Conservation (phyloP, 2,113 vertebrate species). For the Fregetta grallaria region DNA sequence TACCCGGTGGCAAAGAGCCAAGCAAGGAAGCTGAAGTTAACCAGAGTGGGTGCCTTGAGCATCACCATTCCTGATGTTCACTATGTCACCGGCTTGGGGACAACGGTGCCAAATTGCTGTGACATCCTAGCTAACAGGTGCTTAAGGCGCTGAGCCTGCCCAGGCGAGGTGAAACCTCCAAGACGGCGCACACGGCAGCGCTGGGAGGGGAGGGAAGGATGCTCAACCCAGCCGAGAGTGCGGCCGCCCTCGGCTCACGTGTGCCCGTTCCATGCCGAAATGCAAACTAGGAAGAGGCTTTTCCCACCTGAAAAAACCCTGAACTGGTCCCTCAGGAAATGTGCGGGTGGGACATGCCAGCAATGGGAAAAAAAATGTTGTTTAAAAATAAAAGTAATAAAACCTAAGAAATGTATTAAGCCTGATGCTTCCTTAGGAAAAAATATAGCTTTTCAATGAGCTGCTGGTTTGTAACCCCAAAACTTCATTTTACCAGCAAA, state of each 20-base stretch:
- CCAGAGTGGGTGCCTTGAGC: rapidly evolving
- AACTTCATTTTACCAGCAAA: neutral
- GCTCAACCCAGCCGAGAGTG: neutral
- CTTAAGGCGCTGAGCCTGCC: neutral
- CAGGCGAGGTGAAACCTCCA: rapidly evolving
- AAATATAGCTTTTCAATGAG: rapidly evolving
- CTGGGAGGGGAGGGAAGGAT: neutral
- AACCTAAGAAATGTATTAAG: neutral
- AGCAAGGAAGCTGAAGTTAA: neutral
- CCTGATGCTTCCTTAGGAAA: neutral
- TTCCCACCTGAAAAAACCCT: neutral
- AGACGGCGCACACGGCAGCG: rapidly evolving
- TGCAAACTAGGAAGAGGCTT: neutral
- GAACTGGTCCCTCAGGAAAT: neutral
- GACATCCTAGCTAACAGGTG: rapidly evolving
- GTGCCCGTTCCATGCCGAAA: neutral
- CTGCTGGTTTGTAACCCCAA: neutral
- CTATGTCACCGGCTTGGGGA: neutral
- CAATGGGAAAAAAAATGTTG: rapidly evolving
- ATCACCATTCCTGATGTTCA: neutral
- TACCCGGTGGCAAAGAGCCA: rapidly evolving
- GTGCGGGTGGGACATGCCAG: neutral
- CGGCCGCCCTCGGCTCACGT: rapidly evolving
- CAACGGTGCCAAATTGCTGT: rapidly evolving
- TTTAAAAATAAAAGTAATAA: neutral